Percentiles rank a stretch among this genome's conserved stretches.
Conservation (phyloP, 2,113 vertebrate species). For the Pedetes capensis region DNA sequence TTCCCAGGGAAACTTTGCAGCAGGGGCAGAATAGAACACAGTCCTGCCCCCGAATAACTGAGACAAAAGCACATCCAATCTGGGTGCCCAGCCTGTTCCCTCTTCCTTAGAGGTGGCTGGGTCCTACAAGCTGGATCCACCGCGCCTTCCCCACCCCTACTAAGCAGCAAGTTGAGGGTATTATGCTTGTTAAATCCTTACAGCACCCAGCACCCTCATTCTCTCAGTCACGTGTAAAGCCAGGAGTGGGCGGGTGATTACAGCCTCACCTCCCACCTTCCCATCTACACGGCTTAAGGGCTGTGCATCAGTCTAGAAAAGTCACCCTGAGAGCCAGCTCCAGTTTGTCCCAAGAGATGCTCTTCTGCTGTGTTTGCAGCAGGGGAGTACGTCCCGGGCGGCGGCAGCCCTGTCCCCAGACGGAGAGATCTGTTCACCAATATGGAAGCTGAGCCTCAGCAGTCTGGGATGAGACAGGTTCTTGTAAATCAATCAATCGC, state of each 20-base stretch:
- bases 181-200: background rate
- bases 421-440: background rate
- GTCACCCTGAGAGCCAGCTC: constrained; percentile 42
- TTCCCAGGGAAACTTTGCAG: background rate
- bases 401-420: background rate
- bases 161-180: background rate
- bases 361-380: background rate
- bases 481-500: background rate
- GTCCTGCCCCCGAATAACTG: fast-evolving
- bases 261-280: constrained; percentile 24
- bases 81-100: background rate
- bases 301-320: constrained; percentile 39
- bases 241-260: background rate
- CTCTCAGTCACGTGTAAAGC: background rate
- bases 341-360: background rate
- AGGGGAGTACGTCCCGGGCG: background rate
- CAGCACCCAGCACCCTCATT: background rate
- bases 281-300: background rate
- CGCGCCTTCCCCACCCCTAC: background rate
- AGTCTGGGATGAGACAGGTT: background rate
- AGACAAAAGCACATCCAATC: background rate
- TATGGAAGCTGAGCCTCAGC: background rate
- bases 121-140: background rate
- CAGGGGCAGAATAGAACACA: background rate
- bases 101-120: background rate